These are phyloP conservation scores for Hippopotamyrus pictus DNA, from an alignment of 2,797 vertebrate genomes.

Conservation along the genomic window DNA sequence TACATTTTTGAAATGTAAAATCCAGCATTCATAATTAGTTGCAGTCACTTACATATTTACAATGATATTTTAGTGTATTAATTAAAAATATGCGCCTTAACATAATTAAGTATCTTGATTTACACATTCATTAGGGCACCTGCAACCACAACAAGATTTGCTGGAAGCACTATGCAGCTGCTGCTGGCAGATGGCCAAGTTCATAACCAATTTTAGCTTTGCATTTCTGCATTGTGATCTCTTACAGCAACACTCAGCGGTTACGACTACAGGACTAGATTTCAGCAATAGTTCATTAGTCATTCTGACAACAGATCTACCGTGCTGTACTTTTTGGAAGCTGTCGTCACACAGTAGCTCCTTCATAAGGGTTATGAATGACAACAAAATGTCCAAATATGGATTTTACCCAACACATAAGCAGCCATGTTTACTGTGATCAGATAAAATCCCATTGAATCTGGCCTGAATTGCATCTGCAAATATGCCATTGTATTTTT, in stretches of 20 bases:
- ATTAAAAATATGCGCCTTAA: not conserved
- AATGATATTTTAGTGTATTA: not conserved
- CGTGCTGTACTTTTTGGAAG: not conserved
- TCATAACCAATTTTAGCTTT: not conserved
- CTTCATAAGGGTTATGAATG: not conserved
- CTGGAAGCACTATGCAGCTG: slow-evolving; percentile 5
- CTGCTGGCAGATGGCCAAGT: not conserved
- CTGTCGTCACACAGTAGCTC: not conserved
- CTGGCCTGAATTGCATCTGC: not conserved
- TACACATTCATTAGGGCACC: slow-evolving; percentile 5
- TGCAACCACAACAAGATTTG: not conserved
- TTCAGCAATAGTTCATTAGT: not conserved
- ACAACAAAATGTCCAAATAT: not conserved
- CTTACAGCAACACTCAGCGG: not conserved
- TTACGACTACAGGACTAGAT: not conserved
- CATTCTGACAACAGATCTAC: not conserved
- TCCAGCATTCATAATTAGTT: not conserved
- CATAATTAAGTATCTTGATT: slow-evolving; percentile 3
- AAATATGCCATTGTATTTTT: not conserved
- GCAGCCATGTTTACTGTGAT: not conserved
- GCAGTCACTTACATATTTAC: not conserved
- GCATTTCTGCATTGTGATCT: not conserved
- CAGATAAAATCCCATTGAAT: not conserved
- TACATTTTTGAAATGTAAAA: not conserved
- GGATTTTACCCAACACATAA: not conserved